Conservation (phyloP, 2,888 invertebrate species). For the Ormyrus rosae region DNA sequence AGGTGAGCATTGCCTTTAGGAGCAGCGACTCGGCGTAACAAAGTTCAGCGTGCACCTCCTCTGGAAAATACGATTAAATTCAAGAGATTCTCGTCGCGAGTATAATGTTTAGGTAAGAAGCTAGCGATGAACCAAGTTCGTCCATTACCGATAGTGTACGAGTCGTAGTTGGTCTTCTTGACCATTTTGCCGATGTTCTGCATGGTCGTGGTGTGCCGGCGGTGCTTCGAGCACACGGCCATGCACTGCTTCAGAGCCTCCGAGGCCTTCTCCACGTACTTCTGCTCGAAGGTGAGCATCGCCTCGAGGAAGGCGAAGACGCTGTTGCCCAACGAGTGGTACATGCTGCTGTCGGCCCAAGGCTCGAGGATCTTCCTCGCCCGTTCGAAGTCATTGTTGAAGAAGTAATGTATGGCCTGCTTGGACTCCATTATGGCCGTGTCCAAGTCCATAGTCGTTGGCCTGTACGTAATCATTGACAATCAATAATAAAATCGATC, state of each 20-base stretch:
- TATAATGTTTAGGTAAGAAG: no score
- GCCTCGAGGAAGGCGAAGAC: conserved; percentile 95
- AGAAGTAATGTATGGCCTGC: conserved; percentile 90
- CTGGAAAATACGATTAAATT: conserved; percentile 71
- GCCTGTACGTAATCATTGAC: conserved; percentile 61
- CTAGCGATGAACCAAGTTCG: neutral
- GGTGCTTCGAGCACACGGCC: conserved; percentile 84
- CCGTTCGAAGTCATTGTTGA: conserved; percentile 92
- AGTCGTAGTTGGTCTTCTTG: conserved; percentile 86
- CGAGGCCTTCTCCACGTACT: conserved; percentile 85
- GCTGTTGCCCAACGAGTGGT: conserved; percentile 92
- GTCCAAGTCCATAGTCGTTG: conserved; percentile 80
- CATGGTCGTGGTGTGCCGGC: conserved; percentile 84
- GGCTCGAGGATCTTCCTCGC: conserved; percentile 88
- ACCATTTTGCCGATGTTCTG: conserved; percentile 90
- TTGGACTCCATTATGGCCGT: conserved; percentile 87
- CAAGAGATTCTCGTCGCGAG: no score
- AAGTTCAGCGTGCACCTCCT: conserved; percentile 95
- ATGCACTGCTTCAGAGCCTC: conserved; percentile 87
- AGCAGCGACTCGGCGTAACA: conserved; percentile 95
- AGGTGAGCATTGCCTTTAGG: conserved; percentile 91
- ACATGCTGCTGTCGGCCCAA: conserved; percentile 89
- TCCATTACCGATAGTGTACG: conserved; percentile 81
- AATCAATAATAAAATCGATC: conserved; percentile 41
- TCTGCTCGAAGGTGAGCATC: conserved; percentile 92